Evolutionary conservation across 1,140 invertebrate species (phyloP).

Genomic region (Hyphantria cunea): DNA sequence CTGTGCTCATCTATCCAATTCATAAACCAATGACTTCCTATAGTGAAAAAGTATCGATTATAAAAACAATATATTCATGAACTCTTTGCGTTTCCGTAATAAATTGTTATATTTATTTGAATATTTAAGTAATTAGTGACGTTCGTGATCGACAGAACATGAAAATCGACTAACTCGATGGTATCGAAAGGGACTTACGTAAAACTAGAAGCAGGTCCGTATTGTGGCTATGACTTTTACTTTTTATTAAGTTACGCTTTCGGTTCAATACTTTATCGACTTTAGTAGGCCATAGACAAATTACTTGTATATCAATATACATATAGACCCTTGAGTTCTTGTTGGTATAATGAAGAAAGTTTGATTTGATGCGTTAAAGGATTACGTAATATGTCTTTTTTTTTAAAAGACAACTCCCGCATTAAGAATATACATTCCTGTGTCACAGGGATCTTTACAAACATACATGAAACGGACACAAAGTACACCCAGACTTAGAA

Average conservation of each 20-base stretch:
- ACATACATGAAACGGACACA: no score
- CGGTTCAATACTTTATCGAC: constrained; percentile 23
- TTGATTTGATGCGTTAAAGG: no score
- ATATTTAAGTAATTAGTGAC: constrained; percentile 3
- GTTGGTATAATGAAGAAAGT: no score
- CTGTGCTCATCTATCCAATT: no score
- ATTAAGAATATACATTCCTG: no score
- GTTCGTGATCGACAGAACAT: not conserved
- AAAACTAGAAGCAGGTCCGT: constrained; percentile 55
- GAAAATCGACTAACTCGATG: not conserved
- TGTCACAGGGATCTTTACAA: no score
- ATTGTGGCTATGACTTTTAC: constrained; percentile 59
- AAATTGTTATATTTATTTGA: constrained; percentile 13
- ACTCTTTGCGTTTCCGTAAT: constrained; percentile 7
- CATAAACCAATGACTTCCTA: no score
- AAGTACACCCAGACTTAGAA: no score
- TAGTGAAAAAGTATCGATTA: no score
- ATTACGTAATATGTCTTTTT: no score
- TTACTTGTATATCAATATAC: not conserved
- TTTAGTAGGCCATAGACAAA: constrained; percentile 9
- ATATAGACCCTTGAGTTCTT: no score
- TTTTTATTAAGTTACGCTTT: constrained; percentile 54
- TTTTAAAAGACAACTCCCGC: no score
- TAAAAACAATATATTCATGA: constrained; percentile 1
- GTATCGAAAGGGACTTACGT: constrained; percentile 56